Percentiles rank a stretch among this genome's conserved stretches.
Conservation (phyloP, 2,797 vertebrate genomes). For the Pelochelys cantorii region DNA sequence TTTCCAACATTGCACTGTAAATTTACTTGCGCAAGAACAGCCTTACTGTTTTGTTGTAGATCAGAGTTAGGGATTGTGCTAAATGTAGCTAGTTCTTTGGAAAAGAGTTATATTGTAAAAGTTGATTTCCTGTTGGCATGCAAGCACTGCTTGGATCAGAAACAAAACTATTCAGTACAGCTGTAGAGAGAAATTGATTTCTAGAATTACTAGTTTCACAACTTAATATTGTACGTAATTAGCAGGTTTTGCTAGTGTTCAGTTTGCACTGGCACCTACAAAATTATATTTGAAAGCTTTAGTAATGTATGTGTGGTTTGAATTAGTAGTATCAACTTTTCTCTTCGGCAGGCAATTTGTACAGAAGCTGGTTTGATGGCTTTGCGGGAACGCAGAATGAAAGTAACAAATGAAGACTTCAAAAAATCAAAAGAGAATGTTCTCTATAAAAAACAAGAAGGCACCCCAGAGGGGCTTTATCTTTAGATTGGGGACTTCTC, state of each 20-base stretch:
- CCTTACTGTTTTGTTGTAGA: not conserved
- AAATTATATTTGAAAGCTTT: not conserved
- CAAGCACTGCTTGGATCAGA: accelerated
- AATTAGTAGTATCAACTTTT: not conserved
- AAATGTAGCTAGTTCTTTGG: not conserved
- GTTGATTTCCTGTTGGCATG: not conserved
- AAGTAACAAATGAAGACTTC: conserved; percentile 99
- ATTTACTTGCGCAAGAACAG: too few species aligned
- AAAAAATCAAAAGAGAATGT: conserved; percentile 99
- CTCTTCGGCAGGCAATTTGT: conserved; percentile 91
- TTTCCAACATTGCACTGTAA: too few species aligned
- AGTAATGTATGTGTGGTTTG: not conserved
- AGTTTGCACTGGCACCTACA: not conserved
- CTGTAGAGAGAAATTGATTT: not conserved
- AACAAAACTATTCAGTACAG: not conserved
- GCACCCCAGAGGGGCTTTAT: conserved; percentile 97
- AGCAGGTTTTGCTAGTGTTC: not conserved
- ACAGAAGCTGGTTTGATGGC: conserved; percentile 99
- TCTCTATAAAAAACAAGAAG: conserved; percentile 98
- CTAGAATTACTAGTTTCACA: not conserved
- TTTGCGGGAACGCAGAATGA: conserved; percentile 95
- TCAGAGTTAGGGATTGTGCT: not conserved
- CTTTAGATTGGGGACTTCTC: conserved; percentile 79
- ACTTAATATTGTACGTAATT: not conserved
- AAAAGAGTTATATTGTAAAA: accelerated